These are phyloP conservation scores for Pemphigus obesinymphae DNA, from an alignment of 1,140 invertebrate genomes.

Conservation along the genomic window DNA sequence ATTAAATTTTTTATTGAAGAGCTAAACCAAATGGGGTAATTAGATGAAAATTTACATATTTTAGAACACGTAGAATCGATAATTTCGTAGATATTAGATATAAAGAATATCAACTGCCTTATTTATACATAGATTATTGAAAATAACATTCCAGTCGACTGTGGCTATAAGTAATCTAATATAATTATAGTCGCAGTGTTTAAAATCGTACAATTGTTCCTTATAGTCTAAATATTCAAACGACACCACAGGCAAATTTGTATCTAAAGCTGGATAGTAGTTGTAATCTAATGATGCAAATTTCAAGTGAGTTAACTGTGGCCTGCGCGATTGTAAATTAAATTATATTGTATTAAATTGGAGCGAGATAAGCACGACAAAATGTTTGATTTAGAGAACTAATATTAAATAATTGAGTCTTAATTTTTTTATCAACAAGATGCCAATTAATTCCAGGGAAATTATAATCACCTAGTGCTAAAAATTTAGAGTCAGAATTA, in stretches of 20 bases:
- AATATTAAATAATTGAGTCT: constrained; percentile 5
- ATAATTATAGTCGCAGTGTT: neutral
- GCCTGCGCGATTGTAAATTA: neutral
- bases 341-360: constrained; percentile 14
- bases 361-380: constrained; percentile 16
- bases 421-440: neutral
- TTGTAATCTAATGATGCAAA: neutral
- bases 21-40: neutral
- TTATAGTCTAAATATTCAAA: constrained; percentile 1
- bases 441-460: neutral
- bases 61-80: neutral
- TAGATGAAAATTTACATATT: neutral
- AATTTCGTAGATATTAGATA: neutral
- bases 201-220: neutral
- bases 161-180: neutral
- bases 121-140: no score
- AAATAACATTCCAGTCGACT: neutral
- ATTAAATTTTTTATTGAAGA: constrained; percentile 12
- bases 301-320: neutral
- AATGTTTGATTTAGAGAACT: constrained; percentile 9
- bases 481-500: neutral
- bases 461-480: no score
- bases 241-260: neutral
- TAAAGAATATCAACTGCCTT: constrained; percentile 25
- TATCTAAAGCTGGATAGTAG: neutral